phyloP scores from a whole-genome alignment of 1,140 invertebrate genomes.

The Potamilus streckersoni region DNA sequence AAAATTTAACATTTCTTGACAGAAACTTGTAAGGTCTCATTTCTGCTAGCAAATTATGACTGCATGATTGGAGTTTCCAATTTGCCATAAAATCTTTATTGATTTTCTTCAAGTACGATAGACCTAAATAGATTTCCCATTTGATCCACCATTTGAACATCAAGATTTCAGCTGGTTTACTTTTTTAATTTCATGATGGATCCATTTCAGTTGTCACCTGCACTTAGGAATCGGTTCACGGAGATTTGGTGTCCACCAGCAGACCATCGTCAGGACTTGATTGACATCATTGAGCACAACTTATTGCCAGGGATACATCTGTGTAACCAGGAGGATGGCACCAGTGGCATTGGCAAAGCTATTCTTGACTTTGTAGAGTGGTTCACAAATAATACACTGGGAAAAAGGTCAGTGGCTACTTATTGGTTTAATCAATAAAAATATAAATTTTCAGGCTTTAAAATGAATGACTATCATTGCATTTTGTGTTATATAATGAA shows the following conservation, averaged over 20 bases:
- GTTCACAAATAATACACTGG: slow-evolving; percentile 79
- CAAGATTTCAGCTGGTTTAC: too few species aligned
- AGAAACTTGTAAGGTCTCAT: too few species aligned
- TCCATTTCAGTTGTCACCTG: slow-evolving; percentile 85
- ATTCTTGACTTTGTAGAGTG: slow-evolving; percentile 86
- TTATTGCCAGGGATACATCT: slow-evolving; percentile 71
- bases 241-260: slow-evolving; percentile 97
- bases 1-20: too few species aligned
- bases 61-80: too few species aligned
- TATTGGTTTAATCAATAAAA: not conserved
- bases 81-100: too few species aligned
- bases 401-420: slow-evolving; percentile 71
- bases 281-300: slow-evolving; percentile 85
- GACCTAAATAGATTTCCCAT: too few species aligned
- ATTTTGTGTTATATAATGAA: too few species aligned
- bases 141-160: too few species aligned
- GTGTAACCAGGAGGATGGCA: slow-evolving; percentile 72
- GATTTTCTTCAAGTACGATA: too few species aligned
- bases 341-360: slow-evolving; percentile 74
- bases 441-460: not conserved
- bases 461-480: not conserved
- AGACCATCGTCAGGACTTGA: slow-evolving; percentile 78
- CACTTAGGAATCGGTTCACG: slow-evolving; percentile 96
- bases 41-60: too few species aligned
- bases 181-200: too few species aligned